phyloP scores from a whole-genome alignment of 1,140 invertebrate genomes.

The Sinella curviseta region DNA sequence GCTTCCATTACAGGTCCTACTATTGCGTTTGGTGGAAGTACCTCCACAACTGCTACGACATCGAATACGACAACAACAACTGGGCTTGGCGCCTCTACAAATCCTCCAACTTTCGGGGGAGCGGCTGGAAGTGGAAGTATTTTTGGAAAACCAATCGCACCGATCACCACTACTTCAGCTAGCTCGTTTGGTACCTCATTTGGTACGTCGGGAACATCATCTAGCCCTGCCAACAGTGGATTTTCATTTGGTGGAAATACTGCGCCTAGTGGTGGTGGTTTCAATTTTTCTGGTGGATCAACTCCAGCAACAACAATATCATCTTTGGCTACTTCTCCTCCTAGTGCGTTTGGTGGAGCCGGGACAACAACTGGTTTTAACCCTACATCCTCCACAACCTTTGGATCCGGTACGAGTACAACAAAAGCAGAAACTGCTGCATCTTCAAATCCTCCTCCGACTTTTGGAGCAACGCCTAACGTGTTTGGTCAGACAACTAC shows the following conservation, averaged over 20 bases:
- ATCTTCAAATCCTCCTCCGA: neutral
- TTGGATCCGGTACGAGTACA: neutral
- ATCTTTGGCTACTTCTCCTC: too few species aligned
- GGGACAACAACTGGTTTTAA: neutral
- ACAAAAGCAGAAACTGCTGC: neutral
- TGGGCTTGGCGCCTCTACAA: neutral
- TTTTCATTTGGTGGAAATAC: too few species aligned
- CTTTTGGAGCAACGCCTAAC: too few species aligned
- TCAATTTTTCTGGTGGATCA: too few species aligned
- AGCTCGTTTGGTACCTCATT: too few species aligned
- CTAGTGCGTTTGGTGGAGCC: too few species aligned
- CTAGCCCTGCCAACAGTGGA: too few species aligned
- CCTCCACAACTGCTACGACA: neutral
- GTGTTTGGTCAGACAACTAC: conserved; percentile 7
- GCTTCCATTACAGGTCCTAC: too few species aligned
- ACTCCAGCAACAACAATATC: too few species aligned
- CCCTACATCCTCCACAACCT: neutral
- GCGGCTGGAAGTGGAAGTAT: neutral
- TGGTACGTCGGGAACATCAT: too few species aligned
- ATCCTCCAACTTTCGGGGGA: neutral
- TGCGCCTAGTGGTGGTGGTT: too few species aligned
- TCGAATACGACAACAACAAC: neutral
- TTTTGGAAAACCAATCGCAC: neutral
- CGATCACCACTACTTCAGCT: neutral
- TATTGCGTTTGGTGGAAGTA: too few species aligned